Conservation (phyloP, 2,888 invertebrate genomes). For the Notodonta ziczac region DNA sequence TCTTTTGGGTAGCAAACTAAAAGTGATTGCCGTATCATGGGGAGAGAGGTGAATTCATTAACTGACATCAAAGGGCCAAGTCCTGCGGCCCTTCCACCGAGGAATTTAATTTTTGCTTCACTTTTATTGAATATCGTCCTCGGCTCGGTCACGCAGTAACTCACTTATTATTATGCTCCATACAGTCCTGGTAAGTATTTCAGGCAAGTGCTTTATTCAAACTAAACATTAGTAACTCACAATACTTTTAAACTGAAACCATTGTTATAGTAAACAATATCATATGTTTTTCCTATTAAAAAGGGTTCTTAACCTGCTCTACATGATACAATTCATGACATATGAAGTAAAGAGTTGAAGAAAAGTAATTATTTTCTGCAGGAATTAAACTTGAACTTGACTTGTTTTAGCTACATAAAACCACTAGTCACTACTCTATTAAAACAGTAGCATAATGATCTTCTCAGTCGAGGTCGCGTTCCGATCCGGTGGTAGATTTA, state of each 20-base stretch:
- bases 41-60: conserved; percentile 66
- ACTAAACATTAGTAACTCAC: not conserved
- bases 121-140: conserved; percentile 53
- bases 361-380: too few species aligned
- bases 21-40: conserved; percentile 37
- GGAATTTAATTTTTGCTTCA: conserved; percentile 75
- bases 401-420: too few species aligned
- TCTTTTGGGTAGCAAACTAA: conserved; percentile 31
- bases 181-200: not conserved
- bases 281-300: too few species aligned
- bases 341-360: too few species aligned
- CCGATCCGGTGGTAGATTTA: too few species aligned
- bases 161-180: conserved; percentile 28
- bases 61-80: conserved; percentile 65
- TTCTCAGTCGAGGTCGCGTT: too few species aligned
- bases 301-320: too few species aligned
- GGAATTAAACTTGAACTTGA: too few species aligned
- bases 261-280: too few species aligned
- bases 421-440: not conserved
- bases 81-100: conserved; percentile 43
- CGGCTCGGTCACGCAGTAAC: conserved; percentile 36
- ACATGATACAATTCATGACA: too few species aligned
- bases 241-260: too few species aligned
- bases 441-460: not conserved
- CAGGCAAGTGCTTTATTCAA: not conserved